These are phyloP conservation scores for Corydoras sp. DNA, from an alignment of 2,113 vertebrate genomes.

Conservation along the genomic window DNA sequence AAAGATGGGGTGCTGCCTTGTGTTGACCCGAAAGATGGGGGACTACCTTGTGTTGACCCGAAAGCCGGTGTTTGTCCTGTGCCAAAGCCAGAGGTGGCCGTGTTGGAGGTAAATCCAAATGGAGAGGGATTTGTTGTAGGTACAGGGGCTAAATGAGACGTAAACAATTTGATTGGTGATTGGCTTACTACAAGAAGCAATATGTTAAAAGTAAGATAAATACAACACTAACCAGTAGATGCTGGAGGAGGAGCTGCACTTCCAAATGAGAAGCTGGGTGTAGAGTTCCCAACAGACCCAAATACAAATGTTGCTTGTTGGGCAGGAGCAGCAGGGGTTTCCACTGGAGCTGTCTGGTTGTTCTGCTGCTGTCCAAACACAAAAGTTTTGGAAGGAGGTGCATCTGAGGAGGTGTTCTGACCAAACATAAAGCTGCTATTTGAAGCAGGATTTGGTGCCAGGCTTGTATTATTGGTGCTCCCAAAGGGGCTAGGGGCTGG, in stretches of 20 bases:
- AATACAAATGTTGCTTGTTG: conserved; percentile 75
- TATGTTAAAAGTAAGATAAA: conserved; percentile 1
- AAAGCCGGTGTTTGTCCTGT: conserved; percentile 74
- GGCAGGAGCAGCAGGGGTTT: conserved; percentile 48
- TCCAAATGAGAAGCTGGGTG: conserved; percentile 73
- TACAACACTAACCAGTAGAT: conserved; percentile 70
- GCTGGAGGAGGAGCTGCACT: conserved; percentile 65
- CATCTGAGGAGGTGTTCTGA: conserved; percentile 68
- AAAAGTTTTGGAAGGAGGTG: conserved; percentile 70
- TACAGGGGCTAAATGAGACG: conserved; percentile 61
- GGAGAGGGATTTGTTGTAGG: conserved; percentile 59
- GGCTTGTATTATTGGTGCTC: conserved; percentile 50
- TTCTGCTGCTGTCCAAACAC: conserved; percentile 78
- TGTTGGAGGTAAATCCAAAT: conserved; percentile 73
- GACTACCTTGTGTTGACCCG: conserved; percentile 60
- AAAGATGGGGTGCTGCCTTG: conserved; percentile 64
- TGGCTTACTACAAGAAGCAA: not conserved
- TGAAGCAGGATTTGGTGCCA: conserved; percentile 48
- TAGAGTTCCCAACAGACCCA: conserved; percentile 61
- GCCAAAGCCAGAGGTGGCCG: conserved; percentile 70
- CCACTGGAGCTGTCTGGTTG: conserved; percentile 62
- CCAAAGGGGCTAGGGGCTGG: conserved; percentile 68
- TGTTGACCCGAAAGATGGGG: conserved; percentile 73
- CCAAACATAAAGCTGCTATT: conserved; percentile 76
- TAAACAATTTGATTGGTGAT: conserved; percentile 35